A percentile compares a stretch with the other conserved stretches of the same genome.
These are phyloP conservation scores for Dendrolimus kikuchii DNA, from an alignment of 1,140 invertebrate species.

Conservation along the genomic window DNA sequence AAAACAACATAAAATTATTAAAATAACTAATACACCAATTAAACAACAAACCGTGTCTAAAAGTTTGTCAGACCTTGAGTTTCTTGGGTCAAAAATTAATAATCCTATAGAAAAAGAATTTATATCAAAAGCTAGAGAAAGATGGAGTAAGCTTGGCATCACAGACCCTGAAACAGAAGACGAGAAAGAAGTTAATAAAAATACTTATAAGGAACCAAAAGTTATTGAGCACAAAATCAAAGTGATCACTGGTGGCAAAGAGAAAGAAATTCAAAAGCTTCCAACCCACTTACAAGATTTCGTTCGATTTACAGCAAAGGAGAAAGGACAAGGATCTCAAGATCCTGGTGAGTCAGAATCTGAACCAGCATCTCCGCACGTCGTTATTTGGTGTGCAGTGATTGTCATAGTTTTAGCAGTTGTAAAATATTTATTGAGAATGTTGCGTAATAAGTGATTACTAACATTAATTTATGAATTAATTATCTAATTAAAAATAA, in stretches of 20 bases:
- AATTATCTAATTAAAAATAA: conserved; percentile 4
- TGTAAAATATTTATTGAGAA: conserved; percentile 51
- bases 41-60: conserved; percentile 32
- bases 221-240: conserved; percentile 71
- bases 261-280: conserved; percentile 74
- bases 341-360: conserved; percentile 51
- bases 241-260: conserved; percentile 75
- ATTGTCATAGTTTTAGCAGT: conserved; percentile 56
- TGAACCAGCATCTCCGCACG: conserved; percentile 53
- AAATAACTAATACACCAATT: conserved; percentile 71
- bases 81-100: conserved; percentile 63
- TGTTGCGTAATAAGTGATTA: conserved; percentile 41
- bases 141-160: conserved; percentile 75
- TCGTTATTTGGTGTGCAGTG: conserved; percentile 65
- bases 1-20: conserved; percentile 84
- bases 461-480: conserved; percentile 17
- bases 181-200: conserved; percentile 43
- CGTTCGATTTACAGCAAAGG: conserved; percentile 75
- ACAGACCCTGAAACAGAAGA: conserved; percentile 73
- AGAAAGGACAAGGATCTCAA: conserved; percentile 67
- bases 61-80: conserved; percentile 47
- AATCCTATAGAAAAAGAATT: conserved; percentile 80
- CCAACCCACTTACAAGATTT: conserved; percentile 85
- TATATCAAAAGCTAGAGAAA: conserved; percentile 77
- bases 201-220: conserved; percentile 62